Base-by-base conservation (phyloP, 2,113 vertebrate species). In the Crotalus helleri region DNA sequence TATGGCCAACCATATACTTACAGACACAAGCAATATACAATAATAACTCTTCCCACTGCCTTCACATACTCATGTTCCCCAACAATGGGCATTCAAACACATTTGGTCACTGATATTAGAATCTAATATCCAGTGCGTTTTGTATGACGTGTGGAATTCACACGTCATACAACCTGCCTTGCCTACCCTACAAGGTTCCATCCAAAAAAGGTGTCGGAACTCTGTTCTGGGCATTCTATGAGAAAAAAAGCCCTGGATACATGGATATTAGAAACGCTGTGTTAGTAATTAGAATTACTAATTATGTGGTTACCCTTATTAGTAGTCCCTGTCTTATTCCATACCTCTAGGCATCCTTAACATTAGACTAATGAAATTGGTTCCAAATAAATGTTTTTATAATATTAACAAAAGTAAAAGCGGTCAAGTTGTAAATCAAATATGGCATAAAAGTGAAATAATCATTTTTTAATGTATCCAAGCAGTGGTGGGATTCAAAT, bases 401-500 rank as follows among this genome's bases (percentile, higher is more conserved):
- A 39, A 85, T 57, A 54, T 58, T 39, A 13, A 10, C 10, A 2
- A 39, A 24, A 53, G 29, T 54, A 53, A 88, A 88, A 87, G 33
- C 64, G 89, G 92, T 54, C 87, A 64, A 44, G 33, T 90, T 53
- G 53, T 29, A 92, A 95, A 69, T 90, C 4, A 92, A 51, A 93
- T 89, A 91, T 0, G 91, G 29, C 21, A 92, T 24, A 49, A 88
- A 94, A 93, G 54, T 24, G 29, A 95, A 93, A 92, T 69, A 21
- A 92, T 11, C 0, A 91, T 53, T 1, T 86, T 15, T 85, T 87
- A 92, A 64, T 53, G 11, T n/a, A 90, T 90, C 19, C 21, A 3
- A 33, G 6, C 15, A 0, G 49, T 51, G 49, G 49, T 51, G 49
- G 49, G 49, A 51, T 51, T 51, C 49, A 51, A 9, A 51, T 51